These are phyloP conservation scores for Andrena cerasifolii DNA, from an alignment of 1,140 invertebrate species.

Conservation along the genomic window DNA sequence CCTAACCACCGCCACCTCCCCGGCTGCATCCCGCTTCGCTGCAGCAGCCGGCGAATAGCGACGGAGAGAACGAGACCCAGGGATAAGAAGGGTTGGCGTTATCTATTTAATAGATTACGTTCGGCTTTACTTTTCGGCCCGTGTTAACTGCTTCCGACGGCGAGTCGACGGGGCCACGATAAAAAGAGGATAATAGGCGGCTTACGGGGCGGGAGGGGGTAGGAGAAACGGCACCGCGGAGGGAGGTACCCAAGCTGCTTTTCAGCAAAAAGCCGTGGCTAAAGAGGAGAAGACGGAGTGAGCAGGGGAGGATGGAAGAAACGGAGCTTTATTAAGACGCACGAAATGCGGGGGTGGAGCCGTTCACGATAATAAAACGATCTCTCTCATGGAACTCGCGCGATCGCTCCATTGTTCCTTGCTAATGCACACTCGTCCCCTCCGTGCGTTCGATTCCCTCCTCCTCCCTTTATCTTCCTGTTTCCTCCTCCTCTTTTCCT, in stretches of 20 bases:
- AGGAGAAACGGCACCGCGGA: not conserved
- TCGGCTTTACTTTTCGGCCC: conserved; percentile 63
- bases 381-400: conserved; percentile 36
- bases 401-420: conserved; percentile 62
- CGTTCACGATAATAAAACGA: conserved; percentile 63
- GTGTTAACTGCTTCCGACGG: conserved; percentile 66
- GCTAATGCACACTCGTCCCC: conserved; percentile 47
- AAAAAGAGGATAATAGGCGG: conserved; percentile 65
- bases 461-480: not conserved
- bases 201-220: conserved; percentile 28
- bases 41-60: too few species aligned
- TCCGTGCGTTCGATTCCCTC: conserved; percentile 16
- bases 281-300: not conserved
- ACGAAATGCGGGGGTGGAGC: conserved; percentile 26
- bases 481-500: not conserved
- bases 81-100: conserved; percentile 39
- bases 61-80: not conserved
- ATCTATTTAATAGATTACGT: conserved; percentile 74
- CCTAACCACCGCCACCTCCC: not conserved
- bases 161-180: conserved; percentile 48
- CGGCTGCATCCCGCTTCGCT: not conserved
- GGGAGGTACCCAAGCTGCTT: conserved; percentile 44
- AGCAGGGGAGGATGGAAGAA: conserved; percentile 23
- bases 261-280: conserved; percentile 47
- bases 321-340: conserved; percentile 66